Percentiles rank a stretch among this genome's conserved stretches.
Evolutionary conservation across 2,797 vertebrate species (phyloP).

Genomic region (Pseudocheirus occidentalis): DNA sequence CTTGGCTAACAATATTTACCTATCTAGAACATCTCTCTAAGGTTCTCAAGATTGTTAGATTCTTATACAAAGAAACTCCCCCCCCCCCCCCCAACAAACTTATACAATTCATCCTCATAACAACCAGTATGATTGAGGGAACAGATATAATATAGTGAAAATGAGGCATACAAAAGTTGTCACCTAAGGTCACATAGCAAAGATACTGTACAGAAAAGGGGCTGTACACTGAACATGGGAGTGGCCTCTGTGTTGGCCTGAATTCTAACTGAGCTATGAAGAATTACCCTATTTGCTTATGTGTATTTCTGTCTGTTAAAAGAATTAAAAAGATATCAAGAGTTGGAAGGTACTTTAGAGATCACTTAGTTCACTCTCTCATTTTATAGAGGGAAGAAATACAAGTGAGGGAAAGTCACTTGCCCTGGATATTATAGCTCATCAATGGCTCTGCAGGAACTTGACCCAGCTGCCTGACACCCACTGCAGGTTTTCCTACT

Average conservation of each 20-base stretch:
- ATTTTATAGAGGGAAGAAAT: not conserved
- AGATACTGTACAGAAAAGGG: not conserved
- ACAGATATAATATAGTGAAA: constrained; percentile 27
- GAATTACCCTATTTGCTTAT: not conserved
- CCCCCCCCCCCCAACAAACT: not conserved
- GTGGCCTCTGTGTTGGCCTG: not conserved
- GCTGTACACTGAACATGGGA: not conserved
- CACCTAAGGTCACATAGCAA: not conserved
- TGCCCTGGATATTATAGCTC: not conserved
- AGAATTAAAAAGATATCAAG: not conserved
- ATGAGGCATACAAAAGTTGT: not conserved
- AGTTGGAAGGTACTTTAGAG: not conserved
- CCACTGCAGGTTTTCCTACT: not conserved
- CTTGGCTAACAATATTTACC: not conserved
- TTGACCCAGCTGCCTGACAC: not conserved
- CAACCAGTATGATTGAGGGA: constrained; percentile 10
- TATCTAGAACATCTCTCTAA: constrained; percentile 22
- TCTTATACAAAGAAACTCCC: not conserved
- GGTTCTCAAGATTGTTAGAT: constrained; percentile 54
- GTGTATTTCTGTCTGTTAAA: not conserved
- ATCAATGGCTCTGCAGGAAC: not conserved
- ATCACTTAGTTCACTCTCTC: not conserved
- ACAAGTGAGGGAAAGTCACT: not conserved
- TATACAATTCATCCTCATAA: constrained; percentile 43
- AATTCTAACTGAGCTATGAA: not conserved